phyloP scores from a whole-genome alignment of 2,113 vertebrate species.

The Dasyornis broadbenti region DNA sequence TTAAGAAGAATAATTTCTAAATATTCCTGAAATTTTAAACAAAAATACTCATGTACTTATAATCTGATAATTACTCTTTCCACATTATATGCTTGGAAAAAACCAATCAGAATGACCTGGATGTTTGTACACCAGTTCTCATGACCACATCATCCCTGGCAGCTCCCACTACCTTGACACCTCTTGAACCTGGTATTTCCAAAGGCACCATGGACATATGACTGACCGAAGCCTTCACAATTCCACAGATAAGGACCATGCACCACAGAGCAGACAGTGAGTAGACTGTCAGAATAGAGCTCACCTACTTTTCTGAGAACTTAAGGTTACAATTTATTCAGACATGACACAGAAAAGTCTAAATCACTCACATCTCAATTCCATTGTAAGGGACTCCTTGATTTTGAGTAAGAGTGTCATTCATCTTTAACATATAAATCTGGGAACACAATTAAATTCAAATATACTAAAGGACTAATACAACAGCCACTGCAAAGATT shows the following conservation, averaged over 20 bases:
- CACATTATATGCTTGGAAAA: neutral
- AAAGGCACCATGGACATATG: neutral
- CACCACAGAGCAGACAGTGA: neutral
- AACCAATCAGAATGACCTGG: neutral
- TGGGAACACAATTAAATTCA: constrained; percentile 47
- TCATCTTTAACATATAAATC: constrained; percentile 38
- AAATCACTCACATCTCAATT: constrained; percentile 11
- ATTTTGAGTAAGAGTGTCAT: constrained; percentile 23
- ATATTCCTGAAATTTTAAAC: neutral
- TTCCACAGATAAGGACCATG: neutral
- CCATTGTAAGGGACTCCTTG: constrained; percentile 18
- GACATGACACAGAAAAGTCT: constrained; percentile 1
- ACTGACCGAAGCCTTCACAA: neutral
- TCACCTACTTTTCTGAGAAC: neutral
- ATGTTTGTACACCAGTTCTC: neutral
- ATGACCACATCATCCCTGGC: neutral
- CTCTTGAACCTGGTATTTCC: neutral
- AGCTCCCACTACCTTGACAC: neutral
- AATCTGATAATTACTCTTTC: neutral
- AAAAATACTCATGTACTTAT: neutral
- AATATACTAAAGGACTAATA: neutral
- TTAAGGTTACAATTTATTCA: neutral
- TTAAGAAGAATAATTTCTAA: neutral
- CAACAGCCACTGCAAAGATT: constrained; percentile 6
- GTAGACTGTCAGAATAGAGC: neutral